A percentile compares a stretch with the other conserved stretches of the same genome.
Conservation (phyloP, 92 coral and sea anemone species). For the Hydrozoanthus gracilis region DNA sequence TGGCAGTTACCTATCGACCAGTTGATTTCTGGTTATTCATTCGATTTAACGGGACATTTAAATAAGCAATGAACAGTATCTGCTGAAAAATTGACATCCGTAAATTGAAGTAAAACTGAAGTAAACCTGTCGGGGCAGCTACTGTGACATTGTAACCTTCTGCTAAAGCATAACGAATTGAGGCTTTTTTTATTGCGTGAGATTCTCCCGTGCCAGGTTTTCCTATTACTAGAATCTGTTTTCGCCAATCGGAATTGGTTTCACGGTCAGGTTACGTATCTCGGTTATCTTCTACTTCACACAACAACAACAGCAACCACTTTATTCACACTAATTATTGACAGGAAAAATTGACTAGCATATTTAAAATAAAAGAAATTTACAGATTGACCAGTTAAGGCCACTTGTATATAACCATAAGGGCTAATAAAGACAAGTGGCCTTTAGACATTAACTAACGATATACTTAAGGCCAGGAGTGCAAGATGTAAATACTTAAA, state of each 20-base stretch:
- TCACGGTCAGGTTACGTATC: background rate
- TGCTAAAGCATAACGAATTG: background rate
- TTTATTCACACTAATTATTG: too few relatives aligned
- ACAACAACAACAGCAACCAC: too few relatives aligned
- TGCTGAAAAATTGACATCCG: background rate
- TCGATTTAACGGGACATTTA: conserved; percentile 10
- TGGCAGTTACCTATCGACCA: conserved; percentile 28
- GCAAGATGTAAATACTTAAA: too few relatives aligned
- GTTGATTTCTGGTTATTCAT: conserved; percentile 22
- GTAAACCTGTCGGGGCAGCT: conserved; percentile 50
- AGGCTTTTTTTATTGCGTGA: background rate
- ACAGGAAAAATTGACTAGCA: too few relatives aligned
- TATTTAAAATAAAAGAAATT: too few relatives aligned
- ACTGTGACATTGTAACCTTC: background rate
- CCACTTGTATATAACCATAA: too few relatives aligned
- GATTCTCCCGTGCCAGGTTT: conserved; percentile 61
- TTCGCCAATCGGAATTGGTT: conserved; percentile 14
- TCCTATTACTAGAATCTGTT: conserved; percentile 29
- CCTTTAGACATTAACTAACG: too few relatives aligned
- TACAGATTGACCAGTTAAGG: too few relatives aligned
- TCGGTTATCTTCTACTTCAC: background rate
- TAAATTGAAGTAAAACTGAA: background rate
- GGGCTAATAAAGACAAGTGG: too few relatives aligned
- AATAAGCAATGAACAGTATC: conserved; percentile 45
- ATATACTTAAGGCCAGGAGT: too few relatives aligned